Percentiles rank a stretch among this genome's conserved stretches.
Conservation (phyloP, 2,113 vertebrate species). For the Euleptes europaea region DNA sequence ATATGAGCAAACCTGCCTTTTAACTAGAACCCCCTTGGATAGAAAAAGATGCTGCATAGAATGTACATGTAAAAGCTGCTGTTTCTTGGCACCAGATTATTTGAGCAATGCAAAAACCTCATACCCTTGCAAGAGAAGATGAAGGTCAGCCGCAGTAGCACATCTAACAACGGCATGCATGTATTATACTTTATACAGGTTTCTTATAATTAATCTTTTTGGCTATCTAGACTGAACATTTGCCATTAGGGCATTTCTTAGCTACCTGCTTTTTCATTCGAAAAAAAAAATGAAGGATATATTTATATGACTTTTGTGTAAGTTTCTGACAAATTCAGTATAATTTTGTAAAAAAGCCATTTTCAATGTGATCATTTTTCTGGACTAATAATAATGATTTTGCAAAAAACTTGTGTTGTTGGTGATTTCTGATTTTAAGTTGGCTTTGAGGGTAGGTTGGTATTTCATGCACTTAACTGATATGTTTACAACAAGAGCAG, state of each 20-base stretch:
- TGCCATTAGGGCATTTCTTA: slow-evolving; percentile 55
- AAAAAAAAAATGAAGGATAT: slow-evolving; percentile 40
- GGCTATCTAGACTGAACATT: slow-evolving; percentile 36
- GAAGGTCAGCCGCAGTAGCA: slow-evolving; percentile 64
- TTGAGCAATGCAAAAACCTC: slow-evolving; percentile 56
- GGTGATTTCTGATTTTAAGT: slow-evolving; percentile 49
- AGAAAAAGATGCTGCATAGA: slow-evolving; percentile 9
- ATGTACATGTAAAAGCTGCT: slow-evolving; percentile 20
- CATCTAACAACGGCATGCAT: slow-evolving; percentile 56
- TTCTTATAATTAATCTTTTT: slow-evolving; percentile 42
- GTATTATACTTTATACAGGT: slow-evolving; percentile 47
- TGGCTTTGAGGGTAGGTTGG: background rate
- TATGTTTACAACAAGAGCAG: background rate
- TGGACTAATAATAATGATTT: slow-evolving; percentile 54
- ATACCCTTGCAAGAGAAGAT: slow-evolving; percentile 60
- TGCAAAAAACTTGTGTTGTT: slow-evolving; percentile 55
- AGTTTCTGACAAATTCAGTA: slow-evolving; percentile 53
- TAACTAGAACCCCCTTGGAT: slow-evolving; percentile 60
- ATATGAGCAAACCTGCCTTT: slow-evolving; percentile 91
- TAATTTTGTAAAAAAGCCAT: slow-evolving; percentile 57
- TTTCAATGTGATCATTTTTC: slow-evolving; percentile 63
- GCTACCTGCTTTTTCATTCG: slow-evolving; percentile 40
- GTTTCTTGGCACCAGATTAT: slow-evolving; percentile 44
- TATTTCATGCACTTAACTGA: background rate
- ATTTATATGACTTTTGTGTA: slow-evolving; percentile 62